These are phyloP conservation scores for Zosterops borbonicus DNA, from an alignment of 2,113 vertebrate genomes.

Conservation along the genomic window DNA sequence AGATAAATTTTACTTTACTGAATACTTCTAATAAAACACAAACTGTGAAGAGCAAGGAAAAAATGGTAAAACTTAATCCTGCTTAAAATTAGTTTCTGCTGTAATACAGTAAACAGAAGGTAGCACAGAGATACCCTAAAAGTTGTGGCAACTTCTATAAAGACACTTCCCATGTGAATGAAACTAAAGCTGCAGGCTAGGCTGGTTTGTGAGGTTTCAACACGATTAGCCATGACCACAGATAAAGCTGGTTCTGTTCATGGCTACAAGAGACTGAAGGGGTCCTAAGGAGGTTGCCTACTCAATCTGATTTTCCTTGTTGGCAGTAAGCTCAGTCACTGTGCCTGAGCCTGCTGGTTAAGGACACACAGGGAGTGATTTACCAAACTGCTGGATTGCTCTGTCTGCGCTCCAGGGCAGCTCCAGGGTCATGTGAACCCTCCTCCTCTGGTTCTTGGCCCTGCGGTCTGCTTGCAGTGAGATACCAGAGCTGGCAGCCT, in stretches of 20 bases:
- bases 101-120: background rate
- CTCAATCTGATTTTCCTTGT: background rate
- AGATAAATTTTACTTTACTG: background rate
- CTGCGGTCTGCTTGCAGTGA: conserved; percentile 95
- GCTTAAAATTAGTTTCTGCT: background rate
- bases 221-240: background rate
- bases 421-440: conserved; percentile 97
- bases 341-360: too few relatives aligned
- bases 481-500: conserved; percentile 97
- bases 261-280: background rate
- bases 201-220: background rate
- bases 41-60: background rate
- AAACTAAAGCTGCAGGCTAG: background rate
- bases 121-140: background rate
- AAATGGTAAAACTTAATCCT: background rate
- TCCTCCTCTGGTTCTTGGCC: conserved; percentile 92
- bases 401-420: conserved; percentile 96
- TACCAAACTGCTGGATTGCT: conserved; percentile 97
- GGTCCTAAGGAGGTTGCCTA: background rate
- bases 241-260: background rate
- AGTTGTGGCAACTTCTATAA: background rate
- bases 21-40: background rate
- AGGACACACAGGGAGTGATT: background rate
- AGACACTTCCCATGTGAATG: background rate
- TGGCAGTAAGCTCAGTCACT: background rate